Evolutionary conservation across 2,888 invertebrate species (phyloP).

Genomic region (Lepidonotus clava): DNA sequence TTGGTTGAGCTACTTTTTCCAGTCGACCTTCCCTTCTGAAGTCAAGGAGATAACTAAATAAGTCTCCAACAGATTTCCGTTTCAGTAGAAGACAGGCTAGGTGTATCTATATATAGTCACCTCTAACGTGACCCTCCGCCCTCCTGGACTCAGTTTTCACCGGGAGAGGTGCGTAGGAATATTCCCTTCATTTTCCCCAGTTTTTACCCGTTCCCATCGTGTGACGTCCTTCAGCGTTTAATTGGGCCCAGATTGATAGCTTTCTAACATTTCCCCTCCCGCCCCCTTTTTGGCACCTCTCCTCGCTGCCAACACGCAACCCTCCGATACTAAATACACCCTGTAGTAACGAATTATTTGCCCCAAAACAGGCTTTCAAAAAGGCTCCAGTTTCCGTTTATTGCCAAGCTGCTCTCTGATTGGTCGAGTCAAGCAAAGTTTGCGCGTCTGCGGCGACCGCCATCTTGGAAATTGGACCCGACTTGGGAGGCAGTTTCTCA

Average conservation of each 20-base stretch:
- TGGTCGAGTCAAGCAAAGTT: background rate
- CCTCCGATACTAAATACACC: background rate
- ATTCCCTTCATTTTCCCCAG: too few relatives aligned
- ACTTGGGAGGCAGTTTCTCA: too few relatives aligned
- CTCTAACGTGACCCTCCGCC: too few relatives aligned
- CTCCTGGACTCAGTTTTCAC: too few relatives aligned
- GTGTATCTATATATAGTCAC: too few relatives aligned
- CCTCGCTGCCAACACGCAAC: background rate
- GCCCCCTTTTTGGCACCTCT: background rate
- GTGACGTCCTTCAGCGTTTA: background rate
- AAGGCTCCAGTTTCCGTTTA: background rate
- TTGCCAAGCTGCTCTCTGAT: background rate
- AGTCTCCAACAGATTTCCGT: too few relatives aligned
- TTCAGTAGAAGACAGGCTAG: too few relatives aligned
- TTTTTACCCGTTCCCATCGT: background rate
- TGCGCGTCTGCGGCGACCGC: background rate
- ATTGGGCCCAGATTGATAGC: constrained; percentile 4
- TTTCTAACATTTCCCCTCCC: background rate
- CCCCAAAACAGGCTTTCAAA: background rate
- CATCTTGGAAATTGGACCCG: too few relatives aligned
- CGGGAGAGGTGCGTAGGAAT: too few relatives aligned
- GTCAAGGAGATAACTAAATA: too few relatives aligned
- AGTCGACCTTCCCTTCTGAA: too few relatives aligned
- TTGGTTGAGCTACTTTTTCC: too few relatives aligned
- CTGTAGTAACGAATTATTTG: background rate